phyloP scores from a whole-genome alignment of 2,888 invertebrate species.

The Xylocampa areola region DNA sequence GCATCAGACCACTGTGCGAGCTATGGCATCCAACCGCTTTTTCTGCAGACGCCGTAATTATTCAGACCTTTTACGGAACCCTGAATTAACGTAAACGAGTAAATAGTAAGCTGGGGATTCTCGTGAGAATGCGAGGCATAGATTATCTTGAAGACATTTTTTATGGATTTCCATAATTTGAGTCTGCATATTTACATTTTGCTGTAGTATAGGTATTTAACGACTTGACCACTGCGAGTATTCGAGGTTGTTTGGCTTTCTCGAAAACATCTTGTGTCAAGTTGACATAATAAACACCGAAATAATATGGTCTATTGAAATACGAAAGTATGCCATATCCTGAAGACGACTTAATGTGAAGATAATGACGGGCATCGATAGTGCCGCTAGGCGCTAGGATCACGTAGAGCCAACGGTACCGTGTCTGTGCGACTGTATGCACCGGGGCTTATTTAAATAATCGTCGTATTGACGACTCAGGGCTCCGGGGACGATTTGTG shows the following conservation, averaged over 20 bases:
- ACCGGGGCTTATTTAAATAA: constrained; percentile 82
- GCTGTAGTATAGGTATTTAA: constrained; percentile 18
- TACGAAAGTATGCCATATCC: constrained; percentile 81
- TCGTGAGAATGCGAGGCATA: constrained; percentile 42
- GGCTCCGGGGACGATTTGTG: constrained; percentile 67
- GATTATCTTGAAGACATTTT: constrained; percentile 46
- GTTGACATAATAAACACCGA: constrained; percentile 58
- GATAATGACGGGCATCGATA: constrained; percentile 74
- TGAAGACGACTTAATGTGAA: constrained; percentile 76
- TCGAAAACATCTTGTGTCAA: constrained; percentile 41
- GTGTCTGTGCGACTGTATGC: constrained; percentile 64
- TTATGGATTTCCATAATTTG: constrained; percentile 35
- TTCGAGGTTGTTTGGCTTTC: constrained; percentile 44
- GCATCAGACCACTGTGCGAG: constrained; percentile 65
- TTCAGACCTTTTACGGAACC: constrained; percentile 82
- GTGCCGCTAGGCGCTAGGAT: constrained; percentile 79
- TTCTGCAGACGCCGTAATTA: constrained; percentile 77
- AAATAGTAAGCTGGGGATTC: constrained; percentile 64
- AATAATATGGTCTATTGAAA: constrained; percentile 63
- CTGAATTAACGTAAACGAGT: constrained; percentile 76
- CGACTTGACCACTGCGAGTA: constrained; percentile 14
- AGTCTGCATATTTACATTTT: constrained; percentile 29
- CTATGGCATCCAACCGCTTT: constrained; percentile 77
- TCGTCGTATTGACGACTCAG: constrained; percentile 69
- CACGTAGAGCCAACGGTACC: constrained; percentile 85